These are phyloP conservation scores for Octonoba sinensis DNA, from an alignment of 2,888 invertebrate genomes.

Conservation along the genomic window DNA sequence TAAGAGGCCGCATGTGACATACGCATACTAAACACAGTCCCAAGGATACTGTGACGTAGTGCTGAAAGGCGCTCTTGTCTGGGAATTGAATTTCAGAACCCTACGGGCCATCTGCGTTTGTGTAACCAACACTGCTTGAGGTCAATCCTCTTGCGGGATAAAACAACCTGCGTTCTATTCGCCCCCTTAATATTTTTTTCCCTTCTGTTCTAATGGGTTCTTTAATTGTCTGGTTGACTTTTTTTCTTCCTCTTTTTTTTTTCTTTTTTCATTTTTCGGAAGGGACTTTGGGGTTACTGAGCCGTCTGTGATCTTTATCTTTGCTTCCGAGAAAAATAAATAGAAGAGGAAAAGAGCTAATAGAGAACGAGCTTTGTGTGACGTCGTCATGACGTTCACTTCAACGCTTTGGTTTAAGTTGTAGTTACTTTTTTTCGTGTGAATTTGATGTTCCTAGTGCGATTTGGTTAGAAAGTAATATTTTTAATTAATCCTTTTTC, in stretches of 20 bases:
- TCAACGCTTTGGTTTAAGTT: too few species aligned
- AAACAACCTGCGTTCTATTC: conserved; percentile 53
- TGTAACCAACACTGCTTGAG: conserved; percentile 53
- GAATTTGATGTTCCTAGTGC: too few species aligned
- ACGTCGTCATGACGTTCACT: too few species aligned
- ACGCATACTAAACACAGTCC: background rate
- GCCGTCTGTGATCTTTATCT: too few species aligned
- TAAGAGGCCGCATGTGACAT: background rate
- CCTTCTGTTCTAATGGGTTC: background rate
- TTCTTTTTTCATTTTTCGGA: too few species aligned
- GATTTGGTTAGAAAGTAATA: too few species aligned
- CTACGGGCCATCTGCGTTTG: conserved; percentile 40
- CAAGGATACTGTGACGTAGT: conserved; percentile 25
- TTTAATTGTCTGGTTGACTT: conserved; percentile 5
- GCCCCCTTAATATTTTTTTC: conserved; percentile 15
- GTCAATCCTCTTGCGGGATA: conserved; percentile 34
- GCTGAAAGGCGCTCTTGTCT: conserved; percentile 32
- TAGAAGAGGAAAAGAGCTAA: too few species aligned
- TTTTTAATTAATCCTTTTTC: too few species aligned
- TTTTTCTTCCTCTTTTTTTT: background rate
- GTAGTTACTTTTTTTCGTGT: too few species aligned
- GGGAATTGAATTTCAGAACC: conserved; percentile 31
- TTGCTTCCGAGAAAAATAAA: too few species aligned
- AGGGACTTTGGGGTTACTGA: too few species aligned
- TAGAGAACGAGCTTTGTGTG: too few species aligned